Base-by-base conservation (phyloP, 2,888 invertebrate genomes). In the Ecdyonurus torrentis region DNA sequence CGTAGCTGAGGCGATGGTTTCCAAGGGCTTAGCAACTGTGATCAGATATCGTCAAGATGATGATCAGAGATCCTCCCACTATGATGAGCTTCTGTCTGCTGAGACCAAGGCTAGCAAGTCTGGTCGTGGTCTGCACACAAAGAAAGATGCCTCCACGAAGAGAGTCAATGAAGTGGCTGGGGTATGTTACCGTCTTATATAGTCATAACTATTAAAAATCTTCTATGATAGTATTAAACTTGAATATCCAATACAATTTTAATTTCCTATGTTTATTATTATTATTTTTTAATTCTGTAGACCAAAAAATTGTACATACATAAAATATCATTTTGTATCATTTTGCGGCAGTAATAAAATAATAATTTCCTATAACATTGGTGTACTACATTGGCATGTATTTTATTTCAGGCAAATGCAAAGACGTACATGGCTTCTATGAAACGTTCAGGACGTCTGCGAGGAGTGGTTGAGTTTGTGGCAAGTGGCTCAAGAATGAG, bases 401-500 rank as follows among this genome's bases (percentile, higher is more conserved):
- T n/a, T 37, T 15, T 37, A 10, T 84, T 95, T 77, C 79, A 87
- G 55, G 81, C 86, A 0, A 90, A 90, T 72, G 87, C 91, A 1
- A 92, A 91, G 74, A 90, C 93, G 72, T 96, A 96, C 77, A 81
- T 98, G 72, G 92, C 96, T 59, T 91, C 93, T 71, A 82, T 99
- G 71, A 92, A 93, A 75, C 83, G 97, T 69, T 91, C 92, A 7
- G 86, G 91, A 64, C 86, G 89, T 67, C 87, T 89, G 59, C 94
- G 95, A 72, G 97, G 89, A 2, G 84, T 92, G 18, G 96, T 97
- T 2, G 99, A 99, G 74, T 99, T 96, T 74, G 93, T 99, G 1
- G 91, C 96, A 1, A 94, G 94, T 71, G 98, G 98, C 20, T 96
- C 98, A 0, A 83, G 99, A 59, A 79, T 98, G 71, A 84, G 98